These are phyloP conservation scores for Autographa pulchrina DNA, from an alignment of 2,888 invertebrate genomes.

Conservation along the genomic window DNA sequence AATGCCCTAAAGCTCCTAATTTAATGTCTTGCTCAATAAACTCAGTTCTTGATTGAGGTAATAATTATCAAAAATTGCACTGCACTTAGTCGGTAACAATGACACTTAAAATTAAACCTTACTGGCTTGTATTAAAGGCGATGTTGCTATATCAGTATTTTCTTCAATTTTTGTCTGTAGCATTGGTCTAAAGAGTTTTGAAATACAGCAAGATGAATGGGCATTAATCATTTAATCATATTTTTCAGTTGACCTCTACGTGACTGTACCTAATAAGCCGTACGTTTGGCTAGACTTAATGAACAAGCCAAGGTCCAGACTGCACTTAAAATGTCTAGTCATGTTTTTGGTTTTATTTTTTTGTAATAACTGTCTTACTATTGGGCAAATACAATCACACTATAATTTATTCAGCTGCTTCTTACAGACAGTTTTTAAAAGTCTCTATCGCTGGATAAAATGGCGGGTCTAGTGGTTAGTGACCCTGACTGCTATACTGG, in stretches of 20 bases:
- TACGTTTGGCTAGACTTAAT: too few relatives aligned
- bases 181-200: not conserved
- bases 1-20: not conserved
- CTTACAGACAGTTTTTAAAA: too few relatives aligned
- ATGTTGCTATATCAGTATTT: not conserved
- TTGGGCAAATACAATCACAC: too few relatives aligned
- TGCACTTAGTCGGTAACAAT: not conserved
- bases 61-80: not conserved
- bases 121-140: not conserved
- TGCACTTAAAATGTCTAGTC: too few relatives aligned
- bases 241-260: not conserved
- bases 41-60: not conserved
- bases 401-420: too few relatives aligned
- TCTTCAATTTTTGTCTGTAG: too few relatives aligned
- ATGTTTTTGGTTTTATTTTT: too few relatives aligned
- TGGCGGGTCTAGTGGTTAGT: too few relatives aligned
- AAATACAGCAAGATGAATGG: not conserved
- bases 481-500: too few relatives aligned
- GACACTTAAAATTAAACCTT: not conserved
- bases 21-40: slow-evolving; percentile 8
- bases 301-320: too few relatives aligned
- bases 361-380: too few relatives aligned
- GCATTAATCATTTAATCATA: not conserved
- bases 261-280: not conserved
- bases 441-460: too few relatives aligned